Base-by-base conservation (phyloP, 2,888 invertebrate genomes). In the Pterobdella sp. region DNA sequence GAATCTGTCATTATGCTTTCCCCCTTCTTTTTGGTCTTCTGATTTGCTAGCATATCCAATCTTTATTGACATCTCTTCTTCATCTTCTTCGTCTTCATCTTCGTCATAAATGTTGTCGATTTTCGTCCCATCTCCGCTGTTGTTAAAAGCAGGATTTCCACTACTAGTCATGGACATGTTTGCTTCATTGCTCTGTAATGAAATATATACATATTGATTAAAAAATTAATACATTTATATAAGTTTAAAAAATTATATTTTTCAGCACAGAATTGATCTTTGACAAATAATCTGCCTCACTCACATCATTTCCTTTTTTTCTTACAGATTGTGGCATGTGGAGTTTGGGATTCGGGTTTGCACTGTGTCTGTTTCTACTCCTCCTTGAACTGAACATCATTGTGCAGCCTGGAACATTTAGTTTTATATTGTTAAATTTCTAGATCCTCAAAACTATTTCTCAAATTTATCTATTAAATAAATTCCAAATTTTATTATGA, bases 331-430 rank as follows among this genome's bases (percentile, higher is more conserved):
- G 94, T 0, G 96, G 94, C 73, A 94, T 70, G 84, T 97, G 97
- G 29, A 97, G 86, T 83, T 97, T 97, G 0, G 97, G 97, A 85
- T 97, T 97, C 0, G 96, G 96, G 84, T 97, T 97, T 14, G 96
- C 95, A 83, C 94, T 94, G 84, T 97, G 97, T 1, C 97, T 88
- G 81, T 97, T 97, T 71, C 97, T 88, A 36, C 94, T 94, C 78
- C 97, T 87, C 77, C 97, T 87, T 18, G 95, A 96, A 83, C 95
- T 95, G 82, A 97, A 97, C 94, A 95, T 95, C 94, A 96, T 96
- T 83, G 93, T 95, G 85, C 97, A 97, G 0, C 96, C 96, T 82
- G 93, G 7, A n/a, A 18, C 3, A 3, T 56, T 22, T 7, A n/a
- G 26, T 56, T 4, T 4, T 22, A 22, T 4, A n/a, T 22, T 4